Evolutionary conservation across 2,113 vertebrate species (phyloP).

Genomic region (Neotoma lepida): DNA sequence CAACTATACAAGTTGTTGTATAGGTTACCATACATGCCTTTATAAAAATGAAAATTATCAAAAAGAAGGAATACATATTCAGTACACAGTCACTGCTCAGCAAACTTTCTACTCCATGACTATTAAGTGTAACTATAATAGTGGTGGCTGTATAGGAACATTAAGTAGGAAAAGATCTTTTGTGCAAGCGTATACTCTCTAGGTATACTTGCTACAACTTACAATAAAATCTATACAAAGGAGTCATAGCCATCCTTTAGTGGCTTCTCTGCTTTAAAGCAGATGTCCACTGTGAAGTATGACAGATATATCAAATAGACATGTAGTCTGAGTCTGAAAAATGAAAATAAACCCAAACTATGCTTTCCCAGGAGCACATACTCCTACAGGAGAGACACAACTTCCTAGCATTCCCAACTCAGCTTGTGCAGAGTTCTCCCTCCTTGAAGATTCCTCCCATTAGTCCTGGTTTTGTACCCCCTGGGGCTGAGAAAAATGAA

Average conservation of each 20-base stretch:
- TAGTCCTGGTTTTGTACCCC: neutral
- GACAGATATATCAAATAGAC: neutral
- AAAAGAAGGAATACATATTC: neutral
- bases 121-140: neutral
- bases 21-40: neutral
- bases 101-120: neutral
- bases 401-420: neutral
- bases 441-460: neutral
- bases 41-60: neutral
- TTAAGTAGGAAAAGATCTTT: neutral
- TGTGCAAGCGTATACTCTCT: neutral
- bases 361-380: neutral
- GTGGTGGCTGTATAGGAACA: neutral
- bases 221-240: neutral
- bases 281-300: neutral
- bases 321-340: neutral
- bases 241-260: neutral
- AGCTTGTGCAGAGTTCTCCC: neutral
- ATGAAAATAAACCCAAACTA: neutral
- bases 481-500: constrained; percentile 32
- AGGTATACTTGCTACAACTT: neutral
- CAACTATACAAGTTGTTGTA: neutral
- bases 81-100: neutral
- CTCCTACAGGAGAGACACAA: neutral
- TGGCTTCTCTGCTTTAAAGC: neutral